Evolutionary conservation across 2,113 vertebrate species (phyloP), one percentile per base, ranked within the genome.

Genomic region (Menura novaehollandiae): DNA sequence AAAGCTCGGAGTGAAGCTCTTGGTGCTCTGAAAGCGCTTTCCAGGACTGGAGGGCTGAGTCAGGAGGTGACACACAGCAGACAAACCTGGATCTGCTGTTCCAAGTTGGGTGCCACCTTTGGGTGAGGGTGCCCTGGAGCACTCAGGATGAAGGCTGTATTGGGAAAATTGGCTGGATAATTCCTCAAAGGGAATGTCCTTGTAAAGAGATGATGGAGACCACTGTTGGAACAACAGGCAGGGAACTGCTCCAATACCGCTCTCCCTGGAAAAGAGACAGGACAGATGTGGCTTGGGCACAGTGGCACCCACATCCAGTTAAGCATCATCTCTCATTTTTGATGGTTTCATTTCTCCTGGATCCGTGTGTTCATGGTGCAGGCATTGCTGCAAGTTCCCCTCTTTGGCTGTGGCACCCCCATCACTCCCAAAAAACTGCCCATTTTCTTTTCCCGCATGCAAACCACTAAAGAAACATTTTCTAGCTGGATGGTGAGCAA

Each of bases 391-490:
- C 33, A 10, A 89, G 58, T 58, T 69, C 69, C n/a, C 15, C 33
- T 47, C 28, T 49, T 94, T 94, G 91, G 81, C 91, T 10, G 11
- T 9, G 5, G 90, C 43, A 63, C 58, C 49, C 39, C 17, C 0
- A 3, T 43, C 11, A 4, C 53, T 92, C 56, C 35, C 92, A 82
- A 91, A 95, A 92, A 94, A 58, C 47, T 69, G 63, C 69, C 2
- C 4, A 43, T 44, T 91, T 81, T 79, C 76, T 89, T 90, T 67
- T 80, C 26, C 73, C 30, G 52, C 76, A 93, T 72, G 56, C 80
- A 97, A 95, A 95, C 95, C 73, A 32, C 87, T 86, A 33, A 97
- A 97, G 91, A 97, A 97, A 93, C 95, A 58, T 97, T 97, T 98
- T 97, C 94, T 97, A 96, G 83, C 88, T 97, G 95, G 81, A 59